phyloP scores from a whole-genome alignment of 2,888 invertebrate species.

The Tipula confusa region DNA sequence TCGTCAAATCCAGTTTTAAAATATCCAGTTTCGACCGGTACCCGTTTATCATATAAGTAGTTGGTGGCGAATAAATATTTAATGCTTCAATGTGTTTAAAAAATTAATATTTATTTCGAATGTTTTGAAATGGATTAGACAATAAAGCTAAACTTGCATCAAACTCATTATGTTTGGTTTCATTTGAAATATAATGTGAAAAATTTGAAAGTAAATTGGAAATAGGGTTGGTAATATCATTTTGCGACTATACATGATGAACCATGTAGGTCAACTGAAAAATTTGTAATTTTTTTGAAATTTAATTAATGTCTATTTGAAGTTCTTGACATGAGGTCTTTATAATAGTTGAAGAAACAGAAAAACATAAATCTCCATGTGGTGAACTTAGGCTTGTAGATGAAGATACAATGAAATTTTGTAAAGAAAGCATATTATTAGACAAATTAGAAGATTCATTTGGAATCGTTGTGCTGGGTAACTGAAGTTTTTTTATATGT shows the following conservation, averaged over 20 bases:
- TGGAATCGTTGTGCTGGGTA: not conserved
- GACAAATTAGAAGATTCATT: not conserved
- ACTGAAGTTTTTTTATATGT: not conserved
- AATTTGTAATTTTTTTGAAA: not conserved
- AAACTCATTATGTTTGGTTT: not conserved
- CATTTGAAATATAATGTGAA: not conserved
- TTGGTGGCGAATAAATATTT: not conserved
- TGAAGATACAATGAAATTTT: not conserved
- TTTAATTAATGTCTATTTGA: not conserved
- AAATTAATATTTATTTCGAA: not conserved
- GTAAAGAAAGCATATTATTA: not conserved
- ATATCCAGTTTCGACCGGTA: too few species aligned
- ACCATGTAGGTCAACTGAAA: not conserved
- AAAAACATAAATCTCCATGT: not conserved
- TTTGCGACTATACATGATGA: not conserved
- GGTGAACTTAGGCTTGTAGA: not conserved
- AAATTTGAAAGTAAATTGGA: not conserved
- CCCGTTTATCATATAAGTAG: too few species aligned
- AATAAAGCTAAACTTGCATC: not conserved
- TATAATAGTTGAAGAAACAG: not conserved
- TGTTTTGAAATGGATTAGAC: not conserved
- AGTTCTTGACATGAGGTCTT: not conserved
- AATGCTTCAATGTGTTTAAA: not conserved
- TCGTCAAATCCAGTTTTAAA: too few species aligned
- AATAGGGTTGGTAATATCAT: not conserved